A percentile compares a stretch with the other conserved stretches of the same genome.
These are phyloP conservation scores for Emys orbicularis DNA, from an alignment of 2,797 vertebrate species.

Conservation along the genomic window DNA sequence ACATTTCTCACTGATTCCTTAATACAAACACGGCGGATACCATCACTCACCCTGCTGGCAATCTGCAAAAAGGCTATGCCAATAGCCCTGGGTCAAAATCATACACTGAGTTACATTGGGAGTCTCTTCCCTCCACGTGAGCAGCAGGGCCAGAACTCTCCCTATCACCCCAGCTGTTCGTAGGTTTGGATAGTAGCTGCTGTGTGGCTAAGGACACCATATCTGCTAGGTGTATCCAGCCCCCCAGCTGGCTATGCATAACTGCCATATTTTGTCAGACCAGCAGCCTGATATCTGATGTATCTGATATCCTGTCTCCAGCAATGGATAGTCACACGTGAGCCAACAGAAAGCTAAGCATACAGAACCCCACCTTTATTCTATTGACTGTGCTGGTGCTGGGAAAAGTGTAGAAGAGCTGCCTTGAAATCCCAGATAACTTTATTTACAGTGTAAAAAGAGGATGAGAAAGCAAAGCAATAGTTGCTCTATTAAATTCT, in stretches of 20 bases:
- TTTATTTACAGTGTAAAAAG: background rate
- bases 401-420: background rate
- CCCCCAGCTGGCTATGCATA: background rate
- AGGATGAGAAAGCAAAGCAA: background rate
- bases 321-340: background rate
- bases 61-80: background rate
- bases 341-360: no score
- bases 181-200: background rate
- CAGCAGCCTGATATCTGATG: background rate
- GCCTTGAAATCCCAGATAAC: background rate
- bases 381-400: background rate
- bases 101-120: background rate
- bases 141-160: background rate
- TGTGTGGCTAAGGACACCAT: background rate
- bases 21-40: no score
- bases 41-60: background rate
- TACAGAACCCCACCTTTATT: background rate
- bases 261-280: background rate
- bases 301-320: background rate
- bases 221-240: background rate
- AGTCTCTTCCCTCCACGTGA: background rate
- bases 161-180: background rate
- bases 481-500: background rate
- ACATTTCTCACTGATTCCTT: background rate
- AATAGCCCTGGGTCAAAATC: background rate